Evolutionary conservation across 2,113 vertebrate genomes (phyloP).

Genomic region (Cavia porcellus): DNA sequence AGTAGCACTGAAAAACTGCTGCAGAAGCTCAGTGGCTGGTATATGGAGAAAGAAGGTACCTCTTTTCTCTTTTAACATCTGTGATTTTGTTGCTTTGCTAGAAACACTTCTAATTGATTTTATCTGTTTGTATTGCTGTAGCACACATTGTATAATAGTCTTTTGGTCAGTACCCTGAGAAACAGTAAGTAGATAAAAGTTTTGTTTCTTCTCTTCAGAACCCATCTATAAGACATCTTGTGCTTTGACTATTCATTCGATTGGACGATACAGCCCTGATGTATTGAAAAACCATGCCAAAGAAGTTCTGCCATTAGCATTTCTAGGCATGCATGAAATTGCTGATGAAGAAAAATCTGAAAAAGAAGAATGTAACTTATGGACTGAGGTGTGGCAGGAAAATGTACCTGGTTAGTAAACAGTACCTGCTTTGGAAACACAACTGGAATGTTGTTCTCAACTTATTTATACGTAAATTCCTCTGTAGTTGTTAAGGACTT

Average conservation of each 20-base stretch:
- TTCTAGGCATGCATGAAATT: slow-evolving; percentile 98
- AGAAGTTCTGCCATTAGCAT: slow-evolving; percentile 95
- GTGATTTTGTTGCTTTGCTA: neutral
- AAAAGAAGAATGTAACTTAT: slow-evolving; percentile 92
- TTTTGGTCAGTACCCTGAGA: slow-evolving; percentile 11
- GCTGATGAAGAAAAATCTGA: slow-evolving; percentile 94
- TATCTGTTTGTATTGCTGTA: neutral
- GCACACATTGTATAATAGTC: neutral
- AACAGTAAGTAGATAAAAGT: neutral
- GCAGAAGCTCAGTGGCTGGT: slow-evolving; percentile 96
- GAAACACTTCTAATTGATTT: neutral
- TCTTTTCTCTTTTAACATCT: slow-evolving; percentile 15
- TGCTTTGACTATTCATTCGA: slow-evolving; percentile 94
- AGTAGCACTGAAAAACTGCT: slow-evolving; percentile 97
- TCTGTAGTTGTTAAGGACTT: neutral
- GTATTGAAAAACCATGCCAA: slow-evolving; percentile 95
- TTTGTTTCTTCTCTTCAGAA: slow-evolving; percentile 87
- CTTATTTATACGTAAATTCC: neutral
- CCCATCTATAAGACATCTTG: slow-evolving; percentile 94
- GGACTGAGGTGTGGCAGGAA: slow-evolving; percentile 99
- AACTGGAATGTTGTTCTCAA: neutral
- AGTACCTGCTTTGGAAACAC: neutral
- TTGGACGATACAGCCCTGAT: slow-evolving; percentile 97
- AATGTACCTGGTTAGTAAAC: slow-evolving; percentile 94
- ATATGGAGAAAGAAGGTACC: slow-evolving; percentile 98